Evolutionary conservation across 2,888 invertebrate species (phyloP), one percentile per base, ranked within the genome.

Genomic region (Drosophila vallismaia): DNA sequence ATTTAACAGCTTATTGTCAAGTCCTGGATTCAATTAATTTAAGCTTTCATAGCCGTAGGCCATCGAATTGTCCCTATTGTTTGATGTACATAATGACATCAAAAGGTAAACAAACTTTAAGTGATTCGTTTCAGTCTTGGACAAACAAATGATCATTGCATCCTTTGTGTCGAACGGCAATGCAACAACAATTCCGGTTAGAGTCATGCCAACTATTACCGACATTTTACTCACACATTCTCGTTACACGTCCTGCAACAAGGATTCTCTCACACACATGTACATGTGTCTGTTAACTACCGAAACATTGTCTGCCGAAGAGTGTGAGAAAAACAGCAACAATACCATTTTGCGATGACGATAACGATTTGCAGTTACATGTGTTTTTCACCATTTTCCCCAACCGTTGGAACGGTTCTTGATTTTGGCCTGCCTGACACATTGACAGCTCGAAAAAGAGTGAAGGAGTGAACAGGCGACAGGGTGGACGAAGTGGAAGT

Each of bases 391-490:
- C 67, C 80, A 62, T 66, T 68, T 42, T 59, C 55, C 54, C 76
- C 67, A 60, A 76, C 19, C 19, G 19, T 19, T 19, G 19, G 2
- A 19, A 19, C 83, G 70, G 68, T 68, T 69, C 79, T 54, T 70
- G 62, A 70, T 80, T 77, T 80, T 71, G 58, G 71, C 48, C 76
- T 56, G 51, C 42, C 52, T 74, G 85, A 81, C 87, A 82, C 78
- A 76, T 81, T 87, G 82, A 87, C 87, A 87, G 74, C 51, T 56
- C 26, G 62, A 19, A 12, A 19, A 12, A 19, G 48, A 14, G 24
- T 5, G 46, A 42, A 24, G 14, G 49, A n/a, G 14, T n/a, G 2
- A 6, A 7, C 12, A 3, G 14, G 8, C 1, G 44, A 44, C 24
- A 24, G 44, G 36, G 10, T 8, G 31, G 3, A n/a, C 3, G 36